A percentile compares a stretch with the other conserved stretches of the same genome.
phyloP scores from a whole-genome alignment of 2,113 vertebrate species.

The Larimichthys polyactis region DNA sequence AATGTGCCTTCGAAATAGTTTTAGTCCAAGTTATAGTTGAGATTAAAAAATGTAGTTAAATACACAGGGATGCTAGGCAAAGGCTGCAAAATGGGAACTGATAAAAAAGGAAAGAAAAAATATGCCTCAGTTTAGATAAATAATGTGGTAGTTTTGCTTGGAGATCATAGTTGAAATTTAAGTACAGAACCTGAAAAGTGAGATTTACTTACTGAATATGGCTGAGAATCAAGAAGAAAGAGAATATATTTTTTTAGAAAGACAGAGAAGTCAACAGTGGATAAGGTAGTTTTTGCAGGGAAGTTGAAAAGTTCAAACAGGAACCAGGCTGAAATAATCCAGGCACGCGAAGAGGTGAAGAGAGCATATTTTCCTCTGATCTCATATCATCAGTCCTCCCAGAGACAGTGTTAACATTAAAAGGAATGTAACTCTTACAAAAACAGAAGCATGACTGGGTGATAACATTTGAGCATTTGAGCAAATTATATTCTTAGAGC shows the following conservation, averaged over 20 bases:
- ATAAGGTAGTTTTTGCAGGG: background rate
- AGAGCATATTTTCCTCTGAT: conserved; percentile 1
- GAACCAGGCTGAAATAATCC: conserved; percentile 33
- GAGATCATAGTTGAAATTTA: background rate
- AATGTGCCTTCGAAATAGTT: conserved; percentile 19
- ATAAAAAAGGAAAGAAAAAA: background rate
- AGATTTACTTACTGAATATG: background rate
- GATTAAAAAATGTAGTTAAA: background rate
- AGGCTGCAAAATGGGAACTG: too few species aligned
- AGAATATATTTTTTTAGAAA: background rate
- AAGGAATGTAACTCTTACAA: background rate
- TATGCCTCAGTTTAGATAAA: background rate
- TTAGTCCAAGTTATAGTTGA: background rate
- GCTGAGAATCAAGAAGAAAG: background rate
- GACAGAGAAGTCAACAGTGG: background rate
- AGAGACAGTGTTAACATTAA: background rate
- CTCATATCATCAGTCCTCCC: background rate
- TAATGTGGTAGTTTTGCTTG: background rate
- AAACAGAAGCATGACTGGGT: background rate
- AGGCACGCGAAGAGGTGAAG: background rate
- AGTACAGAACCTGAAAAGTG: background rate
- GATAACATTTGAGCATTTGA: background rate
- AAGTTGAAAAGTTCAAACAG: conserved; percentile 44
- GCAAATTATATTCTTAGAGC: background rate
- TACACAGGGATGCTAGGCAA: too few species aligned